phyloP scores from a whole-genome alignment of 2,797 vertebrate species.

The Danio aesculapii region DNA sequence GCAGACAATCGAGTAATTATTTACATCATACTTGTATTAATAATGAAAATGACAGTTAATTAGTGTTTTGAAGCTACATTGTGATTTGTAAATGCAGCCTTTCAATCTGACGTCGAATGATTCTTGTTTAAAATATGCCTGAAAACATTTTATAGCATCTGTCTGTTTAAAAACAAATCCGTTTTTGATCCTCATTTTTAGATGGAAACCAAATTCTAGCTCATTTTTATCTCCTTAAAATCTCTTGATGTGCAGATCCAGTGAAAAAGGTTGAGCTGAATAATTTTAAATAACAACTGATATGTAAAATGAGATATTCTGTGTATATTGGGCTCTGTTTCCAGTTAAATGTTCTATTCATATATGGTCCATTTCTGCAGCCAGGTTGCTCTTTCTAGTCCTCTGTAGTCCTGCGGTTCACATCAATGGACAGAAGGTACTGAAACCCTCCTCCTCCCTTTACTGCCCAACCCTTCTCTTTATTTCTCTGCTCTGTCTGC shows the following conservation, averaged over 20 bases:
- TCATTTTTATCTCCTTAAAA: neutral
- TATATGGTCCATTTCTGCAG: neutral
- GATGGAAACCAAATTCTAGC: neutral
- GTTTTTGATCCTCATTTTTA: too few relatives aligned
- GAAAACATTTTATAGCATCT: too few relatives aligned
- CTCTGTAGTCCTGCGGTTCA: neutral
- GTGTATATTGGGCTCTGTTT: neutral
- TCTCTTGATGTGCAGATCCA: neutral
- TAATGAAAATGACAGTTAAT: too few relatives aligned
- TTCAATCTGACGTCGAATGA: too few relatives aligned
- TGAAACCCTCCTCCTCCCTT: neutral
- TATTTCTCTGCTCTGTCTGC: constrained; percentile 26
- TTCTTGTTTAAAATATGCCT: too few relatives aligned
- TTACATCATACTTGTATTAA: too few relatives aligned
- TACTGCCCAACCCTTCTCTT: constrained; percentile 13
- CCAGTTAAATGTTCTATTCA: neutral
- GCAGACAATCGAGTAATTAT: too few relatives aligned
- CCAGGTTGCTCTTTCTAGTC: neutral
- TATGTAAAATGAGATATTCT: neutral
- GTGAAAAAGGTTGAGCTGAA: neutral
- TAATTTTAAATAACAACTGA: too few relatives aligned
- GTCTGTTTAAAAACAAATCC: too few relatives aligned
- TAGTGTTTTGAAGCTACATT: too few relatives aligned
- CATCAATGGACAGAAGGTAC: constrained; percentile 64
- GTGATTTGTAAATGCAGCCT: too few relatives aligned